These are phyloP conservation scores for Holacanthus passer DNA, from an alignment of 2,113 vertebrate genomes.

Conservation along the genomic window DNA sequence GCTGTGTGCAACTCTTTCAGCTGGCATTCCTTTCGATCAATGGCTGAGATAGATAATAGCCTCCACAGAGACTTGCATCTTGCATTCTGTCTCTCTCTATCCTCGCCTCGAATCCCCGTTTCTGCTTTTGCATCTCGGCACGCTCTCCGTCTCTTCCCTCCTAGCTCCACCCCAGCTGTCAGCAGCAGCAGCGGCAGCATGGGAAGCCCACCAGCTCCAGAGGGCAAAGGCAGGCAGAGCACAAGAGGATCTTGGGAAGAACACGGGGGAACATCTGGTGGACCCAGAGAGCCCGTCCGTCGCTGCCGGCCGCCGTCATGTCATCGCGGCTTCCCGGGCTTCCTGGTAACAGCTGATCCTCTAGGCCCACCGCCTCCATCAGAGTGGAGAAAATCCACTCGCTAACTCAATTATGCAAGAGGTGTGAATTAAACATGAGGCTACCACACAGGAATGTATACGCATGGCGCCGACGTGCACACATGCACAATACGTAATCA, in stretches of 20 bases:
- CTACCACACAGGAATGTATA: constrained; percentile 59
- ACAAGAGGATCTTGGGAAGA: constrained; percentile 43
- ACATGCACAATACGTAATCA: constrained; percentile 42
- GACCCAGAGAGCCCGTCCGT: constrained; percentile 22
- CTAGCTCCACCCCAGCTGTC: constrained; percentile 32
- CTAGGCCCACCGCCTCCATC: constrained; percentile 62
- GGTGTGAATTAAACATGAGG: constrained; percentile 82
- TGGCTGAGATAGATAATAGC: constrained; percentile 60
- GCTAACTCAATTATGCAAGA: constrained; percentile 81
- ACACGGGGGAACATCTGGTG: constrained; percentile 55
- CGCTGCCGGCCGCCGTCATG: constrained; percentile 39
- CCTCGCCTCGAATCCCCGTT: constrained; percentile 27
- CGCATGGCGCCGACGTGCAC: constrained; percentile 50
- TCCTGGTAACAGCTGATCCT: constrained; percentile 78
- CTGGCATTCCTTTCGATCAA: constrained; percentile 61
- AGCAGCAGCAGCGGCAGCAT: constrained; percentile 26
- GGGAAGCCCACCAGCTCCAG: constrained; percentile 45
- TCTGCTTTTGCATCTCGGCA: constrained; percentile 26
- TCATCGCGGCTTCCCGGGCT: constrained; percentile 46
- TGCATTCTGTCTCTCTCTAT: constrained; percentile 38
- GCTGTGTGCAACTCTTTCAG: constrained; percentile 51
- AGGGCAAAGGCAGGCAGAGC: constrained; percentile 21
- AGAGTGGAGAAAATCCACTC: constrained; percentile 75
- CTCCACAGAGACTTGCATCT: constrained; percentile 50
- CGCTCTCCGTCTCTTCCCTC: constrained; percentile 17